Conservation (phyloP, 1,140 invertebrate genomes). For the Tribolium castaneum region DNA sequence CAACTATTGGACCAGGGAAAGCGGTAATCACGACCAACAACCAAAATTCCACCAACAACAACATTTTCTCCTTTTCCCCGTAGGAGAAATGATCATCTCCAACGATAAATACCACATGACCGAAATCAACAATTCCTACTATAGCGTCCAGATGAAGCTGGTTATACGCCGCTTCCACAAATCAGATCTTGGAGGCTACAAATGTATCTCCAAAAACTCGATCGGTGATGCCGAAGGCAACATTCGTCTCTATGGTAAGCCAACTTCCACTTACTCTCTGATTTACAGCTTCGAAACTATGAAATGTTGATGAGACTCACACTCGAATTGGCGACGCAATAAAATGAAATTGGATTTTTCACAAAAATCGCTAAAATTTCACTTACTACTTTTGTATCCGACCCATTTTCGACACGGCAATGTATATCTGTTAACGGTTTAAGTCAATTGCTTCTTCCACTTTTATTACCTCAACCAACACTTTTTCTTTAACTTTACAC, state of each 20-base stretch:
- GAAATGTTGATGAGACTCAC: conserved; percentile 61
- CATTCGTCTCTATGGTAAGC: conserved; percentile 88
- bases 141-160: conserved; percentile 83
- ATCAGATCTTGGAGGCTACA: conserved; percentile 88
- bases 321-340: conserved; percentile 56
- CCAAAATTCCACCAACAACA: background rate
- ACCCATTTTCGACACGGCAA: conserved; percentile 22
- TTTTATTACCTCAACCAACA: conserved; percentile 34
- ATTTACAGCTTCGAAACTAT: conserved; percentile 61
- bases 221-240: conserved; percentile 89
- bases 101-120: conserved; percentile 85
- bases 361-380: conserved; percentile 57
- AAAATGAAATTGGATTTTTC: conserved; percentile 62
- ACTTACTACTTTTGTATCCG: conserved; percentile 55
- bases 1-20: conserved; percentile 88
- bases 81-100: conserved; percentile 87
- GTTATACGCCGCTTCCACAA: conserved; percentile 80
- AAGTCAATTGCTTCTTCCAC: conserved; percentile 28
- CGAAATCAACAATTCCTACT: conserved; percentile 78
- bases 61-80: conserved; percentile 51
- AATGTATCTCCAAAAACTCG: conserved; percentile 92
- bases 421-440: conserved; percentile 43
- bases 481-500: conserved; percentile 38
- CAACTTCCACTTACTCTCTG: conserved; percentile 52
- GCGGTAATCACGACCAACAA: conserved; percentile 70